Evolutionary conservation across 2,113 vertebrate species (phyloP).

Genomic region (Cyanistes caeruleus): DNA sequence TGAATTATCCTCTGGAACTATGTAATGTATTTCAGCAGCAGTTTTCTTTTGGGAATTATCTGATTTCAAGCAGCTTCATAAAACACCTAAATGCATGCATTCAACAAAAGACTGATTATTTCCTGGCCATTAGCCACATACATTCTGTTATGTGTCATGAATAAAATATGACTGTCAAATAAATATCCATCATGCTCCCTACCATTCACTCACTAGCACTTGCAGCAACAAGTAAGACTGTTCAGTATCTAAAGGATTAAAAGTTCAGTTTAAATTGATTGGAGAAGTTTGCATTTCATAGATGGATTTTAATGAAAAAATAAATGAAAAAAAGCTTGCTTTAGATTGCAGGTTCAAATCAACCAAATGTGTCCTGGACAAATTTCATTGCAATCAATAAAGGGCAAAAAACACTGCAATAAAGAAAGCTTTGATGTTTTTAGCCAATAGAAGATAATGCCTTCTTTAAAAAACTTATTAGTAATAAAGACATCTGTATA

Average conservation of each 20-base stretch:
- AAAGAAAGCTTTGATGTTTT: background rate
- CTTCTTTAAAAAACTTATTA: background rate
- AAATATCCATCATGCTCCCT: background rate
- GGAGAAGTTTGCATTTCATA: background rate
- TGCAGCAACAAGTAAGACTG: background rate
- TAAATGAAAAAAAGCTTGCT: background rate
- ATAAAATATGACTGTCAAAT: slow-evolving; percentile 3
- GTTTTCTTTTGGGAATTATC: background rate
- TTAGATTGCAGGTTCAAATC: background rate
- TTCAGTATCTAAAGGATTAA: background rate
- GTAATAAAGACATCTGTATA: background rate
- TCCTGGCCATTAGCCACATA: background rate
- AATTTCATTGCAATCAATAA: background rate
- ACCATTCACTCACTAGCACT: background rate
- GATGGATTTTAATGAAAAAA: background rate
- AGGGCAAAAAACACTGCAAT: background rate
- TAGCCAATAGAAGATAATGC: background rate
- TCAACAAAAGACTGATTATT: background rate
- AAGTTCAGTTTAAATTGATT: background rate
- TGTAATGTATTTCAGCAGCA: background rate
- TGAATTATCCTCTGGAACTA: background rate
- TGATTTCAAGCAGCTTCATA: background rate
- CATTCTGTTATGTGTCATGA: background rate
- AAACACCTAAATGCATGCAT: background rate
- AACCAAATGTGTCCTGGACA: background rate